phyloP scores from a whole-genome alignment of 2,888 invertebrate genomes.

The Adelphocoris suturalis region DNA sequence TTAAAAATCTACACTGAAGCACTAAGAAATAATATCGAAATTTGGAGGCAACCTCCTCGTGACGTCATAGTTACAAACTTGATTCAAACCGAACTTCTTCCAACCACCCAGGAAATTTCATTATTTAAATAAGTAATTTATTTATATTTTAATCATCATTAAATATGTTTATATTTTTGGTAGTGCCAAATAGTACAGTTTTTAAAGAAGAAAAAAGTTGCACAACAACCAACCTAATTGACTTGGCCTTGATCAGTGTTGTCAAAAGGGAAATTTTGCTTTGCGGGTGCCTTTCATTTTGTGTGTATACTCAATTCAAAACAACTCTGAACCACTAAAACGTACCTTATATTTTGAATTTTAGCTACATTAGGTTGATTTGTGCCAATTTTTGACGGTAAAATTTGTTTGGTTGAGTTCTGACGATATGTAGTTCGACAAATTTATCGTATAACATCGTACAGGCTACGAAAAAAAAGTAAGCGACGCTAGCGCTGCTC shows the following conservation, averaged over 20 bases:
- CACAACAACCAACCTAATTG: background rate
- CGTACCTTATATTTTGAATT: background rate
- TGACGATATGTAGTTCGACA: background rate
- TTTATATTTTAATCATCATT: no score
- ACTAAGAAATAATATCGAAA: no score
- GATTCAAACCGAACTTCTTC: no score
- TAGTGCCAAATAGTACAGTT: no score
- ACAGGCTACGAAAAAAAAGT: background rate
- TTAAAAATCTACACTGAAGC: no score
- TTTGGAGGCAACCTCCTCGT: no score
- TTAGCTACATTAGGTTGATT: background rate
- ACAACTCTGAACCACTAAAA: background rate
- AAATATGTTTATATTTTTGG: no score
- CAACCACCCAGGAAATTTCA: no score
- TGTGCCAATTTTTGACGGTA: background rate
- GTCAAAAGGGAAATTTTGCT: background rate
- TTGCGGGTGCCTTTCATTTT: background rate
- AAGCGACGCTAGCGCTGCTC: conserved; percentile 55
- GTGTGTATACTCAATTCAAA: background rate
- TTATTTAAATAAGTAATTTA: no score
- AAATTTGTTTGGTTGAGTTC: no score
- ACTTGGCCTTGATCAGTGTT: background rate
- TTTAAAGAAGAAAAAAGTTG: background rate
- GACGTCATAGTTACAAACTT: no score
- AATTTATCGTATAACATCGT: background rate